phyloP scores from a whole-genome alignment of 2,797 vertebrate species.

The Pipistrellus kuhlii region DNA sequence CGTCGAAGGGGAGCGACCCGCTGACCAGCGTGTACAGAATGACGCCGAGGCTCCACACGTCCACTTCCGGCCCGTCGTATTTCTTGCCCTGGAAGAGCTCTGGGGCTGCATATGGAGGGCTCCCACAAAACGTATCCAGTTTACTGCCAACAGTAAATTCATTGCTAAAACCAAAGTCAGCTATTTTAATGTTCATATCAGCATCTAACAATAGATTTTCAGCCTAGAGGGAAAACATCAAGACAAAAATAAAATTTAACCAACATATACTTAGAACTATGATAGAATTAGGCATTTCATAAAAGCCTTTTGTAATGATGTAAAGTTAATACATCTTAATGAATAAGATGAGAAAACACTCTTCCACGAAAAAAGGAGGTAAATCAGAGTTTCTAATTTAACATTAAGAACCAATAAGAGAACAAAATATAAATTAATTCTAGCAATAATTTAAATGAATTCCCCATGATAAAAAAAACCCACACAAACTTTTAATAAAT shows the following conservation, averaged over 20 bases:
- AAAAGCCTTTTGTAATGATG: constrained; percentile 46
- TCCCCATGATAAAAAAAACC: neutral
- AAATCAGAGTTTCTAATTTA: constrained; percentile 43
- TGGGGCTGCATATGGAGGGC: constrained; percentile 97
- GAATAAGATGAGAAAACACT: constrained; percentile 53
- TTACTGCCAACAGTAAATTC: constrained; percentile 98
- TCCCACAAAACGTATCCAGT: constrained; percentile 98
- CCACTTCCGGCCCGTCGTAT: constrained; percentile 98
- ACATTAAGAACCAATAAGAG: neutral
- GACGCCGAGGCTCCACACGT: constrained; percentile 99
- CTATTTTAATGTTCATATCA: constrained; percentile 99
- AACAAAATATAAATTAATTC: neutral
- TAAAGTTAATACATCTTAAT: neutral
- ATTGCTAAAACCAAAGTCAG: constrained; percentile 99
- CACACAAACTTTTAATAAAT: neutral
- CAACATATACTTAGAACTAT: constrained; percentile 69
- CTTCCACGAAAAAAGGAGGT: constrained; percentile 1
- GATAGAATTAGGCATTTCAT: constrained; percentile 63
- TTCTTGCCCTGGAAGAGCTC: constrained; percentile 99
- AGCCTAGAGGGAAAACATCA: constrained; percentile 89
- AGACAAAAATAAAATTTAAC: constrained; percentile 79
- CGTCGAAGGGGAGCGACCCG: constrained; percentile 97
- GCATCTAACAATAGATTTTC: constrained; percentile 98
- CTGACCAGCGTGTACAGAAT: constrained; percentile 99
- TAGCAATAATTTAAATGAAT: constrained; percentile 44